Percentiles rank a stretch among this genome's conserved stretches.
Evolutionary conservation across 23 tunicate species (phyloP).

Genomic region (Aplidium turbinatum): DNA sequence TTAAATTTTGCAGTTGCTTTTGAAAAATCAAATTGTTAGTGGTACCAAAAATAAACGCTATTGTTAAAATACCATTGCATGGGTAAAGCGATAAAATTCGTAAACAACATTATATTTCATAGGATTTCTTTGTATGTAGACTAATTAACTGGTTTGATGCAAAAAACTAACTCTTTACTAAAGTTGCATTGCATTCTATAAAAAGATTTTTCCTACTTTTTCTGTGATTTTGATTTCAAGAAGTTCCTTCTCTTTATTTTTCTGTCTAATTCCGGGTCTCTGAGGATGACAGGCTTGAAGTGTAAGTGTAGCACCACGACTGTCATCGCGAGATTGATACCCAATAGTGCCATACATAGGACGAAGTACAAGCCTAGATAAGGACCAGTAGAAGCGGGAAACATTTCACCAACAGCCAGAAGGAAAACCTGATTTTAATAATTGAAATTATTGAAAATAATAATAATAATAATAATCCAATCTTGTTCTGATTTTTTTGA

Average conservation of each 20-base stretch:
- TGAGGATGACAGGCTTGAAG: constrained; percentile 59
- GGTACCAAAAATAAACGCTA: no score
- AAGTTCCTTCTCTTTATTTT: not conserved
- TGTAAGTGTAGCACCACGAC: constrained; percentile 71
- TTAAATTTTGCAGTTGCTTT: no score
- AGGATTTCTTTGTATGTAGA: no score
- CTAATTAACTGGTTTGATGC: no score
- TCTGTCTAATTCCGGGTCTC: not conserved
- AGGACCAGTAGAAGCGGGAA: constrained; percentile 92
- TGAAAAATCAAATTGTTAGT: no score
- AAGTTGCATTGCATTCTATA: not conserved
- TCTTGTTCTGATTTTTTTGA: no score
- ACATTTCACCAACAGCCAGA: constrained; percentile 87
- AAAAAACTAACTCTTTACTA: no score
- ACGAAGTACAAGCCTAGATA: constrained; percentile 81
- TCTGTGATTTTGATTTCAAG: not conserved
- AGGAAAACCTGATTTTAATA: constrained; percentile 66
- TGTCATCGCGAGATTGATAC: constrained; percentile 70
- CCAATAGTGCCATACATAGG: constrained; percentile 71
- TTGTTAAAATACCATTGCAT: no score
- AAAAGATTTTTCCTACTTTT: not conserved
- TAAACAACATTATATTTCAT: no score
- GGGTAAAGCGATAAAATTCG: no score
- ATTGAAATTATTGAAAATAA: no score
- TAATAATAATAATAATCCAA: no score